Conservation (phyloP, 2,888 invertebrate genomes). For the Synanthedon formicaeformis region DNA sequence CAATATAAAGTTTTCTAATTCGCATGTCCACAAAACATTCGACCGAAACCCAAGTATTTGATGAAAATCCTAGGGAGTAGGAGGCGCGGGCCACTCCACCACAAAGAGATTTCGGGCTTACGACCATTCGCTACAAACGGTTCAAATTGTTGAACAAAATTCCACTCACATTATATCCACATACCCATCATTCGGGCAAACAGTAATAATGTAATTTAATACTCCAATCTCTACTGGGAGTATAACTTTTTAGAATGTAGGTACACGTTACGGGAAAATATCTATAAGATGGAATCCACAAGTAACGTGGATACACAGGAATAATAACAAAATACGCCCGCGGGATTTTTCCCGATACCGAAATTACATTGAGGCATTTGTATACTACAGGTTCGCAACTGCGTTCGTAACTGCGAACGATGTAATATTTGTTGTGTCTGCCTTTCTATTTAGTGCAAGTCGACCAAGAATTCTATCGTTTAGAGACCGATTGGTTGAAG, state of each 20-base stretch:
- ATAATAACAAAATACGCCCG: not conserved
- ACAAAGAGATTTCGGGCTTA: slow-evolving; percentile 9
- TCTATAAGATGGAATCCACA: not conserved
- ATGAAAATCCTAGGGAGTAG: slow-evolving; percentile 4
- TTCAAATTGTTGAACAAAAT: slow-evolving; percentile 9
- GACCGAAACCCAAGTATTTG: slow-evolving; percentile 6
- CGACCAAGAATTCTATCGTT: no score
- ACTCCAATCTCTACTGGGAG: not conserved
- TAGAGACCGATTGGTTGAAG: no score
- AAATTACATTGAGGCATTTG: not conserved
- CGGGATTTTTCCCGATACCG: not conserved
- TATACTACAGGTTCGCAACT: not conserved
- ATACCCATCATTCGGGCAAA: slow-evolving; percentile 6
- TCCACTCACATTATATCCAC: slow-evolving; percentile 6
- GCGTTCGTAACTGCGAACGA: no score
- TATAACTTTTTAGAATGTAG: not conserved
- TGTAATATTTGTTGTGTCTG: no score
- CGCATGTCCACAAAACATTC: slow-evolving; percentile 6
- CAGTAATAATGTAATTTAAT: slow-evolving; percentile 6
- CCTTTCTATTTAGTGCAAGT: no score
- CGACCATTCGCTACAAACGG: slow-evolving; percentile 6
- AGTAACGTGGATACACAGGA: not conserved
- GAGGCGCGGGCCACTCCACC: slow-evolving; percentile 3
- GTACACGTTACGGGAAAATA: not conserved
- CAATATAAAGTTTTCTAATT: slow-evolving; percentile 9